Base-by-base conservation (phyloP, 2,797 vertebrate genomes). In the Sebastes minor region DNA sequence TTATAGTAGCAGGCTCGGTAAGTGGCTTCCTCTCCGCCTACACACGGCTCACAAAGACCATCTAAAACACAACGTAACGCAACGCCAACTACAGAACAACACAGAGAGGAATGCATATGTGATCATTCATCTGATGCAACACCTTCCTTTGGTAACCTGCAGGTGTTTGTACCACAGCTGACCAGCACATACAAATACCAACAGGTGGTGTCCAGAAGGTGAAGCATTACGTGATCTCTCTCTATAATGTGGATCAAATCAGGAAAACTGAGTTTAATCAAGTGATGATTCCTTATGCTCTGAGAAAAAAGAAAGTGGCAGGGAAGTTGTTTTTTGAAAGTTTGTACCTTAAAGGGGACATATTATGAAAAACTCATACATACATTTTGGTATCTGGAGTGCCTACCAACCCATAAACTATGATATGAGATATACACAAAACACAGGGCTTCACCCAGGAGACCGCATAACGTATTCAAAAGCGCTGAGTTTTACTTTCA, bases 1-100 rank as follows among this genome's bases (percentile, higher is more conserved):
- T 71, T 74, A 8, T 57, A 53, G 84, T 9, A 56, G 82, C 72
- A n/a, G 69, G 72, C n/a, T 74, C 16, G 49, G 56, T 76, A 9
- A 80, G 78, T 61, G 52, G 72, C 75, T 86, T 88, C 86, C 81
- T 91, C 74, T 77, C 81, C 81, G 32, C 91, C 85, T 71, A 87
- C 88, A 72, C 71, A 22, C 60, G n/a, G 59, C 81, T 52, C 64
- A 64, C 5, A 1, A 7, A 76, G 70, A 52, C 42, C 64, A 57
- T 73, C 67, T 42, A 6, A 83, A 69, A 68, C 73, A 12, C 78
- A 72, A 49, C 62, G 20, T 28, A 59, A 56, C 78, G 57, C 32
- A 22, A 11, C 1, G 52, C 18, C 33, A 42, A 35, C 59, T 23
- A 55, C 18, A 32, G 28, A 69, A 71, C 71, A 60, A 57, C 57